Evolutionary conservation across 1,140 invertebrate genomes (phyloP).

Genomic region (Epicauta chinensis): DNA sequence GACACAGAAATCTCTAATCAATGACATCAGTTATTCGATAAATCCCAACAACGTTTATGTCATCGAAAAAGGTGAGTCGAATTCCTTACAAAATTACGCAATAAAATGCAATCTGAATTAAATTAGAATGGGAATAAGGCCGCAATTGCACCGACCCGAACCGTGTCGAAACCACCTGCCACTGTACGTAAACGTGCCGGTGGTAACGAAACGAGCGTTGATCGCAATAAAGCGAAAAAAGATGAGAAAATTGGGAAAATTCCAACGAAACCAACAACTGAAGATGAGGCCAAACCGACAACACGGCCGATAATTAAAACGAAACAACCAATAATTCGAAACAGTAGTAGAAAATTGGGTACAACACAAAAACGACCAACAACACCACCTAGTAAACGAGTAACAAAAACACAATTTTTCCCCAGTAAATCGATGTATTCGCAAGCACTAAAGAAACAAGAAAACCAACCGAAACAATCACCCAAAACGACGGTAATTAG

Average conservation of each 20-base stretch:
- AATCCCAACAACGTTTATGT: conserved; percentile 26
- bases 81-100: neutral
- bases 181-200: neutral
- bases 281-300: conserved; percentile 1
- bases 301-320: neutral
- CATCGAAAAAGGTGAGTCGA: conserved; percentile 25
- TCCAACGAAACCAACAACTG: neutral
- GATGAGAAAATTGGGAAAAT: neutral
- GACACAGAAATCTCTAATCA: conserved; percentile 16
- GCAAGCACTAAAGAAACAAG: conserved; percentile 27
- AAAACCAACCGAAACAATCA: conserved; percentile 3
- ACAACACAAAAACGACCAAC: conserved; percentile 8
- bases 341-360: too few species aligned
- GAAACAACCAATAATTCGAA: neutral
- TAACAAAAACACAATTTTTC: conserved; percentile 35
- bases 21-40: conserved; percentile 1
- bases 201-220: conserved; percentile 3
- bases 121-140: neutral
- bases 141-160: neutral
- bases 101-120: neutral
- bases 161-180: neutral
- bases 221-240: neutral
- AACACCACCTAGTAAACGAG: conserved; percentile 24
- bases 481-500: conserved; percentile 3
- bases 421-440: conserved; percentile 36